Percentiles rank a stretch among this genome's conserved stretches.
These are phyloP conservation scores for Trachythela sp. DNA, from an alignment of 64 coral and sea anemone species.

Conservation along the genomic window DNA sequence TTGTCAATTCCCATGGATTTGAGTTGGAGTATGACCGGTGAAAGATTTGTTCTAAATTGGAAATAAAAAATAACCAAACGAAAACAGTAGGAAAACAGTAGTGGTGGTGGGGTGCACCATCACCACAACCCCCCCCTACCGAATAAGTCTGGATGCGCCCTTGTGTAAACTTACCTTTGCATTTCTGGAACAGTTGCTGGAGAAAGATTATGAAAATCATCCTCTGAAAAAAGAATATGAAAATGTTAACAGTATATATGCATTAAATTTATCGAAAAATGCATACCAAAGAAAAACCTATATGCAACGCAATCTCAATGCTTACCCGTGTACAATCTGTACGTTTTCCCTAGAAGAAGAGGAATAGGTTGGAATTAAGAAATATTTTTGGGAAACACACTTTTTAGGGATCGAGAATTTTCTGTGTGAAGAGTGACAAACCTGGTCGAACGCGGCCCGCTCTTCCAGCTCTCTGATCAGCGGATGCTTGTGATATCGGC, in stretches of 20 bases:
- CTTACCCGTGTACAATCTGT: constrained; percentile 80
- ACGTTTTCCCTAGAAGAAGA: constrained; percentile 58
- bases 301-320: not conserved
- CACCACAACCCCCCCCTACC: not conserved
- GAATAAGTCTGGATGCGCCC: not conserved
- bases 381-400: not conserved
- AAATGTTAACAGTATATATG: not conserved
- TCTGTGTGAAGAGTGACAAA: constrained; percentile 9
- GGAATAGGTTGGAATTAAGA: not conserved
- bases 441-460: constrained; percentile 89
- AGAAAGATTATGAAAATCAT: constrained; percentile 47
- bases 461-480: constrained; percentile 89
- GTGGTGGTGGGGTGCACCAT: no score
- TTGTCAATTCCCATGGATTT: constrained; percentile 98
- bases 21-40: constrained; percentile 73
- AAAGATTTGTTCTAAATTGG: constrained; percentile 59
- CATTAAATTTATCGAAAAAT: no score
- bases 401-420: no score
- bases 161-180: constrained; percentile 45
- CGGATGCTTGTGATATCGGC: constrained; percentile 74
- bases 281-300: no score
- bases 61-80: not conserved
- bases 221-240: constrained; percentile 1
- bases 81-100: no score
- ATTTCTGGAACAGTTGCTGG: constrained; percentile 60